These are phyloP conservation scores for Bungarus multicinctus DNA, from an alignment of 2,113 vertebrate species.

Conservation along the genomic window DNA sequence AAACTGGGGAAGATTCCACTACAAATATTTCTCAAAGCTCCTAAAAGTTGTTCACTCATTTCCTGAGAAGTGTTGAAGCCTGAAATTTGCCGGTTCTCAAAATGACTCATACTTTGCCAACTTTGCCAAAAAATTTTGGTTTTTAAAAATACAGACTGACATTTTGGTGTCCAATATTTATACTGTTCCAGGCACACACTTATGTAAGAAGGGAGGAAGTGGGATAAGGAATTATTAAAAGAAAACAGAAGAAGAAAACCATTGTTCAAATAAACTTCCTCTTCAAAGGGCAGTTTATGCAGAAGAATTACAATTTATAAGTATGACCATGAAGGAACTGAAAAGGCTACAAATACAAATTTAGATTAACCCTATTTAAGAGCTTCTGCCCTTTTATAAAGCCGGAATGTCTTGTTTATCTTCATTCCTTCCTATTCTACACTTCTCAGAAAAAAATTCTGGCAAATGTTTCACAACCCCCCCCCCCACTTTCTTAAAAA, in stretches of 20 bases:
- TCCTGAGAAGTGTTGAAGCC: background rate
- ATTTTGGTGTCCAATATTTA: background rate
- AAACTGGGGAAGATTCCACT: background rate
- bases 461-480: background rate
- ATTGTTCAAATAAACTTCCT: background rate
- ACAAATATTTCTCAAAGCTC: background rate
- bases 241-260: background rate
- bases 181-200: constrained; percentile 27
- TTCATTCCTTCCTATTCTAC: background rate
- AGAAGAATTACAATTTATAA: background rate
- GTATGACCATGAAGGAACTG: background rate
- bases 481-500: background rate
- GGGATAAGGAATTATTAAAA: constrained; percentile 25
- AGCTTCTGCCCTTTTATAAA: background rate
- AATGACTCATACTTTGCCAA: background rate
- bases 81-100: background rate
- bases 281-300: background rate
- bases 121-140: background rate
- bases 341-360: background rate
- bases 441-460: background rate
- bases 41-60: background rate
- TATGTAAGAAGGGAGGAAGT: background rate
- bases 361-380: background rate
- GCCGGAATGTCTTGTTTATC: background rate
- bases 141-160: background rate